These are phyloP conservation scores for Sebastes elongatus DNA, from an alignment of 2,797 vertebrate genomes.

Conservation along the genomic window DNA sequence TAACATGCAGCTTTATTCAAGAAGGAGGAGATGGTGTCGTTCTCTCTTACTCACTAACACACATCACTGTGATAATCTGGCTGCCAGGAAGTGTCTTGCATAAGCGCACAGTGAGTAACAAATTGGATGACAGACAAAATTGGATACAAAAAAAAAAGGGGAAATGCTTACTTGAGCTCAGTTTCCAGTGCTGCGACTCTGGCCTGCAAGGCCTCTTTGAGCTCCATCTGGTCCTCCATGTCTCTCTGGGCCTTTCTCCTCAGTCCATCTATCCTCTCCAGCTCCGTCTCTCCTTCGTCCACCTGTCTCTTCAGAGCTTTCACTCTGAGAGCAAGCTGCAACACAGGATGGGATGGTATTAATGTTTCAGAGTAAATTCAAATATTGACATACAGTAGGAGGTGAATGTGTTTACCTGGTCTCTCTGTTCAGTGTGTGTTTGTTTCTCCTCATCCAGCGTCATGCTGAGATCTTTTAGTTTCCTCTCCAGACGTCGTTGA, in stretches of 20 bases:
- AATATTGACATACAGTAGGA: not conserved
- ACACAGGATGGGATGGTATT: not conserved
- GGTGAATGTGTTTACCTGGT: slow-evolving; percentile 83
- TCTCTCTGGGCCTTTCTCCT: slow-evolving; percentile 91
- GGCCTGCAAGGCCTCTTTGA: slow-evolving; percentile 89
- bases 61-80: not conserved
- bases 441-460: slow-evolving; percentile 92
- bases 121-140: not conserved
- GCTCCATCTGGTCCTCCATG: slow-evolving; percentile 93
- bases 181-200: slow-evolving; percentile 88
- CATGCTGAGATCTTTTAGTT: slow-evolving; percentile 92
- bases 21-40: not conserved
- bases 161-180: slow-evolving; percentile 86
- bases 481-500: slow-evolving; percentile 92
- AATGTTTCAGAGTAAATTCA: not conserved
- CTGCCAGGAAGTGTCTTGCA: slow-evolving; percentile 28
- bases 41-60: slow-evolving; percentile 2
- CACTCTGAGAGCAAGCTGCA: slow-evolving; percentile 89
- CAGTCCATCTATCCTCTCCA: slow-evolving; percentile 88
- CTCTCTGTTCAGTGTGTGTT: slow-evolving; percentile 90
- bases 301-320: slow-evolving; percentile 98
- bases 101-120: slow-evolving; percentile 30
- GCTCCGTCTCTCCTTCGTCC: slow-evolving; percentile 93
- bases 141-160: not conserved
- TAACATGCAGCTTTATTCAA: slow-evolving; percentile 10